Evolutionary conservation across 2,888 invertebrate genomes (phyloP).

Genomic region (Leucophenga maculata): DNA sequence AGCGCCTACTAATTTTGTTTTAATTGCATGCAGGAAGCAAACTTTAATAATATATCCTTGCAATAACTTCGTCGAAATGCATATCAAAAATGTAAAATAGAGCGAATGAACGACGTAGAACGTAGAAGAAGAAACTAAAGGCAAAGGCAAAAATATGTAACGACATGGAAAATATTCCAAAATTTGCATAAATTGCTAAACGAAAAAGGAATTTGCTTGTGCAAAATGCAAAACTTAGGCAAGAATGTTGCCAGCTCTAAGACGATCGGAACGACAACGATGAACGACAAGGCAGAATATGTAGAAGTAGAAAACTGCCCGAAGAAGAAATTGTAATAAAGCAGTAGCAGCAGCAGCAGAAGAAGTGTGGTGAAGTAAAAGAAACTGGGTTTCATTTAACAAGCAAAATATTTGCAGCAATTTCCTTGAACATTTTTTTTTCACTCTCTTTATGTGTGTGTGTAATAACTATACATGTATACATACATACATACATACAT

Average conservation of each 20-base stretch:
- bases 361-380: not conserved
- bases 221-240: constrained; percentile 60
- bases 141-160: constrained; percentile 56
- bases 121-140: constrained; percentile 37
- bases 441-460: constrained; percentile 29
- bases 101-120: constrained; percentile 4
- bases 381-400: constrained; percentile 65
- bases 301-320: constrained; percentile 49
- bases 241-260: constrained; percentile 21
- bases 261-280: constrained; percentile 6
- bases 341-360: not conserved
- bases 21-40: constrained; percentile 57
- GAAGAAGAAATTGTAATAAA: constrained; percentile 50
- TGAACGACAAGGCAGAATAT: constrained; percentile 19
- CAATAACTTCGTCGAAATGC: constrained; percentile 26
- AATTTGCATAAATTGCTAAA: constrained; percentile 63
- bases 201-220: constrained; percentile 65
- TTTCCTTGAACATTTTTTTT: constrained; percentile 66
- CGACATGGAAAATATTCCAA: constrained; percentile 64
- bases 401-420: constrained; percentile 67
- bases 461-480: constrained; percentile 32
- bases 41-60: not conserved
- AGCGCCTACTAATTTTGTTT: constrained; percentile 63
- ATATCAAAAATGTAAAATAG: constrained; percentile 3
- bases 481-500: constrained; percentile 22